Evolutionary conservation across 2,888 invertebrate species (phyloP).

Genomic region (Drosophila trichaetosa): DNA sequence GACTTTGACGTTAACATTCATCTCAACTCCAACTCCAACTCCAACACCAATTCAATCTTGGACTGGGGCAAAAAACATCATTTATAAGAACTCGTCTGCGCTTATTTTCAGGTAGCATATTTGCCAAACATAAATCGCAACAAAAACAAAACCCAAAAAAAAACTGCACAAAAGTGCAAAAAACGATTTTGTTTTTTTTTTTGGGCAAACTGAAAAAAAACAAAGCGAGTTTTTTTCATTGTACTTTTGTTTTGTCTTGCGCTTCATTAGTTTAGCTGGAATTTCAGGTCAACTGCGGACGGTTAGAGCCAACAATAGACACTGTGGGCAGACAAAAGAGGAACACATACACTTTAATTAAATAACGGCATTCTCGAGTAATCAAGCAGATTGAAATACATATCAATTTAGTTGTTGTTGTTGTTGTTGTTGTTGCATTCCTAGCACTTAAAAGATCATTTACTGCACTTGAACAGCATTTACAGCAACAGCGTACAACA

Average conservation of each 20-base stretch:
- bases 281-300: constrained; percentile 67
- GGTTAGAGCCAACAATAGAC: constrained; percentile 24
- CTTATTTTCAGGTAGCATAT: constrained; percentile 50
- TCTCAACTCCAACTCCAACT: constrained; percentile 9
- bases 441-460: constrained; percentile 9
- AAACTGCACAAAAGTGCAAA: constrained; percentile 56
- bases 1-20: constrained; percentile 41
- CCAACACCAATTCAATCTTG: constrained; percentile 17
- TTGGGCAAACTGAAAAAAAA: constrained; percentile 36
- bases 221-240: constrained; percentile 44
- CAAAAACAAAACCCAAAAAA: constrained; percentile 9
- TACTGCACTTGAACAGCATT: constrained; percentile 5
- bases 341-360: constrained; percentile 16
- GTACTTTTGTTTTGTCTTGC: constrained; percentile 33
- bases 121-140: constrained; percentile 32
- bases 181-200: constrained; percentile 2
- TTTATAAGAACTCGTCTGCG: constrained; percentile 62
- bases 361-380: background rate
- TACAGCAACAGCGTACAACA: background rate
- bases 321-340: constrained; percentile 24
- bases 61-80: constrained; percentile 48
- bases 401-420: background rate
- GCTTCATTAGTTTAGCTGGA: constrained; percentile 71
- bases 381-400: constrained; percentile 2
- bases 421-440: background rate